Evolutionary conservation across 2,113 vertebrate species (phyloP).

Genomic region (Lepus americanus): DNA sequence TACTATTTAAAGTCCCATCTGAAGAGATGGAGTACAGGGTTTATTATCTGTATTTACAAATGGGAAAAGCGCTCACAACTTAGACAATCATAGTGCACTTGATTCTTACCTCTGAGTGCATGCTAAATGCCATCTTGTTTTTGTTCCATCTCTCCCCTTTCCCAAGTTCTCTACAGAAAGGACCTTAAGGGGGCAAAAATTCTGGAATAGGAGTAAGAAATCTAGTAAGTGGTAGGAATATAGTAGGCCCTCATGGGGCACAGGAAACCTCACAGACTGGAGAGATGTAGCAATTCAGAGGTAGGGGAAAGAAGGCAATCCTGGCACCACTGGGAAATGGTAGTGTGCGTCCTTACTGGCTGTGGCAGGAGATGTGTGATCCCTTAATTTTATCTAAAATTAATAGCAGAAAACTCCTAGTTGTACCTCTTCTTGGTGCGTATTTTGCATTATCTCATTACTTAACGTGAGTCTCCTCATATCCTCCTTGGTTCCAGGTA

Average conservation of each 20-base stretch:
- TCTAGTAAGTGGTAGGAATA: neutral
- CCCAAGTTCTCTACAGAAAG: neutral
- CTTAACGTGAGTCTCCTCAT: neutral
- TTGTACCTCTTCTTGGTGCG: neutral
- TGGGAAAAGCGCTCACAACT: slow-evolving; percentile 28
- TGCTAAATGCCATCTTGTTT: neutral
- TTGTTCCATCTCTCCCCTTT: neutral
- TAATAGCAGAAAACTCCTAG: neutral
- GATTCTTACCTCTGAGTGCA: neutral
- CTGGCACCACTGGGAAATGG: neutral
- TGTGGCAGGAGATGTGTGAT: neutral
- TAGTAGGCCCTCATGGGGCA: neutral
- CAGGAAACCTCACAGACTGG: neutral
- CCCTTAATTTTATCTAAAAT: slow-evolving; percentile 3
- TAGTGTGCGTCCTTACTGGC: neutral
- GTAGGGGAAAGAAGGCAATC: neutral
- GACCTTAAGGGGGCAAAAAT: neutral
- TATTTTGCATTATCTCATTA: slow-evolving; percentile 12
- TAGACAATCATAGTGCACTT: neutral
- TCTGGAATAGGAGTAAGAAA: slow-evolving; percentile 32
- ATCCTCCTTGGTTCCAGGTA: neutral
- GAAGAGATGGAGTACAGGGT: neutral
- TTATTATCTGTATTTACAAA: slow-evolving; percentile 44
- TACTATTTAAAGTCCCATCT: slow-evolving; percentile 38
- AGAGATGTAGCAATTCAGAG: neutral